phyloP scores from a whole-genome alignment of 2,113 vertebrate species.

The Podarcis cretensis region DNA sequence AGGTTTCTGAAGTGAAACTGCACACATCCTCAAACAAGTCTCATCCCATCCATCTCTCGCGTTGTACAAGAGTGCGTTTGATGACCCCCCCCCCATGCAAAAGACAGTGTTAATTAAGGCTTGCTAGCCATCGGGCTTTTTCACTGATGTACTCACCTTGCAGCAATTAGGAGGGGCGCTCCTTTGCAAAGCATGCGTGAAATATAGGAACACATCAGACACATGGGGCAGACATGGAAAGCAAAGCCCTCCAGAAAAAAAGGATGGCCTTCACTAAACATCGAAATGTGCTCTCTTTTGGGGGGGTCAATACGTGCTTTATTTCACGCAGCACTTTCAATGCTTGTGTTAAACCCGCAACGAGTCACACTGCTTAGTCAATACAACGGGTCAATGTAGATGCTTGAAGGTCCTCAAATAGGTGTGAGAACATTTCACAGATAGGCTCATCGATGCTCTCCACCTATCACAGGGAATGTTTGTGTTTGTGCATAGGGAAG shows the following conservation, averaged over 20 bases:
- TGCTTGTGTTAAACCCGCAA: too few relatives aligned
- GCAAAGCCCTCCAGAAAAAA: slow-evolving; percentile 37
- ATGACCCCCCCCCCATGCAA: slow-evolving; percentile 3
- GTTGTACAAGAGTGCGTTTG: neutral
- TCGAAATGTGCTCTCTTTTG: neutral
- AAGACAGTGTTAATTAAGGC: slow-evolving; percentile 25
- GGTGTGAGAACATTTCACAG: neutral
- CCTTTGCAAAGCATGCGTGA: slow-evolving; percentile 64
- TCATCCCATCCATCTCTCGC: slow-evolving; percentile 21
- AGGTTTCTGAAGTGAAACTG: neutral
- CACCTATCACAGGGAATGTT: too few relatives aligned
- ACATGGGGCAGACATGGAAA: slow-evolving; percentile 22
- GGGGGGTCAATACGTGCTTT: neutral
- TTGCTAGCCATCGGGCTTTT: slow-evolving; percentile 19
- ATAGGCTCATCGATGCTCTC: too few relatives aligned
- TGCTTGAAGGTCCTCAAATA: neutral
- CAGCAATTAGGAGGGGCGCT: slow-evolving; percentile 47
- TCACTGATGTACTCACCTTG: slow-evolving; percentile 46
- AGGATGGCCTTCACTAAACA: slow-evolving; percentile 22
- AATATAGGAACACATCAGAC: slow-evolving; percentile 57
- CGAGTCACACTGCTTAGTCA: neutral
- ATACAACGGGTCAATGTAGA: too few relatives aligned
- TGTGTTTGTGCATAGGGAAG: neutral
- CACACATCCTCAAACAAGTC: neutral
- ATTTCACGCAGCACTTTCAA: neutral